phyloP scores from a whole-genome alignment of 1,140 invertebrate genomes.

The Macrotrachela quadricornifera region DNA sequence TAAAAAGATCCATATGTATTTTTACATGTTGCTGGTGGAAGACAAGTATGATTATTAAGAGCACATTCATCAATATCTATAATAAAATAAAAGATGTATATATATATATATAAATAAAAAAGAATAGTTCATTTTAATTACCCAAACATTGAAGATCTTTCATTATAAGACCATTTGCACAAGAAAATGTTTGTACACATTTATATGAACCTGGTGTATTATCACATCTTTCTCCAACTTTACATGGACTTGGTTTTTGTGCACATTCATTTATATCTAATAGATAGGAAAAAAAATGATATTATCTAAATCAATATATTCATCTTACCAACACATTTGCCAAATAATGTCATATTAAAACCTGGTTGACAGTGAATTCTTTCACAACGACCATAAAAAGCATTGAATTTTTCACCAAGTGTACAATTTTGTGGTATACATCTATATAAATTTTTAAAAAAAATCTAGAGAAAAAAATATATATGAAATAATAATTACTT shows the following conservation, averaged over 20 bases:
- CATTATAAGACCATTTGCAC: constrained; percentile 12
- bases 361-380: constrained; percentile 7
- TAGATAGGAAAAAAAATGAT: not conserved
- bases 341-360: constrained; percentile 6
- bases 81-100: not conserved
- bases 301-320: not conserved
- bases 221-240: not conserved
- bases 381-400: constrained; percentile 5
- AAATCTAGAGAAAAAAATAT: not conserved
- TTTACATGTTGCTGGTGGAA: not conserved
- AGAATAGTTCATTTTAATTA: not conserved
- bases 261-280: constrained; percentile 6
- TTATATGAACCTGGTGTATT: constrained; percentile 6
- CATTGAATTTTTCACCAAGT: not conserved
- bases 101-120: not conserved
- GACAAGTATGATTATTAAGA: not conserved
- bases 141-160: constrained; percentile 10
- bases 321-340: constrained; percentile 13
- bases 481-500: not conserved
- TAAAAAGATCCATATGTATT: constrained; percentile 4
- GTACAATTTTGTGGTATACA: constrained; percentile 4
- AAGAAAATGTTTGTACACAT: not conserved
- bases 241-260: not conserved
- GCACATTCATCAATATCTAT: constrained; percentile 9
- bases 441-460: not conserved